These are phyloP conservation scores for Onychomys leucogaster DNA, from an alignment of 2,797 vertebrate species.

Conservation along the genomic window DNA sequence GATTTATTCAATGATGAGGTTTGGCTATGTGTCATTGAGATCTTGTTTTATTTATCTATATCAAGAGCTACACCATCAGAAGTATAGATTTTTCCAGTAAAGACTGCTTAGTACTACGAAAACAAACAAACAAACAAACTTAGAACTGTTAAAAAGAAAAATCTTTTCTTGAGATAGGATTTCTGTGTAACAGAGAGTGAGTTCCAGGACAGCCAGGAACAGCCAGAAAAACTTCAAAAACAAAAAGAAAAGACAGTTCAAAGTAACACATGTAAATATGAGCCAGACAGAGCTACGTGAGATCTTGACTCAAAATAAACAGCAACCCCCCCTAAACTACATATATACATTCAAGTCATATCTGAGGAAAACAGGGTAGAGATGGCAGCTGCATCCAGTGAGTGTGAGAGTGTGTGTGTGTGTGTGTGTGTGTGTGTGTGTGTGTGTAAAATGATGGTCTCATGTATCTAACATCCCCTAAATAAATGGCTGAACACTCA, in stretches of 20 bases:
- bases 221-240: background rate
- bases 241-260: background rate
- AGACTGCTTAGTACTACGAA: too few relatives aligned
- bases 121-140: too few relatives aligned
- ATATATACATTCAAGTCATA: background rate
- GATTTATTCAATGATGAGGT: too few relatives aligned
- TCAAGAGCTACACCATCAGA: too few relatives aligned
- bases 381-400: background rate
- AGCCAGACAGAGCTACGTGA: background rate
- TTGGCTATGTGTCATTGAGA: too few relatives aligned
- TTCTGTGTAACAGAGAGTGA: background rate
- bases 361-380: background rate
- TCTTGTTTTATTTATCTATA: too few relatives aligned
- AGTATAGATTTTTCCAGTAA: too few relatives aligned
- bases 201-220: background rate
- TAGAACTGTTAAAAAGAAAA: too few relatives aligned
- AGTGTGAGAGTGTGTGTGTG: too few relatives aligned
- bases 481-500: constrained; percentile 82
- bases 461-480: background rate
- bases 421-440: too few relatives aligned
- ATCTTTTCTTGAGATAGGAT: too few relatives aligned
- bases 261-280: background rate
- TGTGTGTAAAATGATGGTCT: background rate
- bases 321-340: background rate
- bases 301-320: background rate